Evolutionary conservation across 2,113 vertebrate species (phyloP), one percentile per base, ranked within the genome.

Genomic region (Nibea coibor): DNA sequence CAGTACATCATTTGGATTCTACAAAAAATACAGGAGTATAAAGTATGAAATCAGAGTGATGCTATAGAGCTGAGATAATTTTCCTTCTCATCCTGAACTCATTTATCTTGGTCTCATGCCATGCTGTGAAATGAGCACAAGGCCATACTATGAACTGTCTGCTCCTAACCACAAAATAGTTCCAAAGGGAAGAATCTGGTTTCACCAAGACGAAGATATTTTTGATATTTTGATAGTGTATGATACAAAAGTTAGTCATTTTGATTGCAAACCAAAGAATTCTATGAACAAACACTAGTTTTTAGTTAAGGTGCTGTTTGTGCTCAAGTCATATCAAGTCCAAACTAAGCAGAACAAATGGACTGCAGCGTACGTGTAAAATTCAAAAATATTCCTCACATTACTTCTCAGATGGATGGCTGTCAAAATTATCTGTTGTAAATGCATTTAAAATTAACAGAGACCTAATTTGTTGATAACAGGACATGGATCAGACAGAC

Each of bases 121-220:
- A 62, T 57, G 42, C 48, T 62, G 75, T 78, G 62, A 73, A 78
- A 73, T 47, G 47, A 78, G 75, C 69, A 62, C 62, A 56, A 69
- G 62, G n/a, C 54, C 11, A 5, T 31, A 26, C 11, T 19, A 35
- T 22, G 17, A 19, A 42, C n/a, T 3, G 9, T 50, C 26, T 53
- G 31, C 72, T 51, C 4, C 17, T 14, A 22, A 28, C 2, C 54
- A 62, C 45, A 31, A 2, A 35, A 14, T 6, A 7, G 3, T 31
- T n/a, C 17, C 24, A 59, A 22, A 48, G 24, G 16, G 22, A 24
- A 63, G 1, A 63, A 43, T 7, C 1, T 15, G 19, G 17, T 6
- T 16, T 72, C 19, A 50, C 31, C 8, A 4, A 16, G 45, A 63
- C 10, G 3, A 15, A 31, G 42, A 11, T 22, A 10, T 2, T 42